Base-by-base conservation (phyloP, 2,888 invertebrate species). In the Synanthedon myopaeformis region DNA sequence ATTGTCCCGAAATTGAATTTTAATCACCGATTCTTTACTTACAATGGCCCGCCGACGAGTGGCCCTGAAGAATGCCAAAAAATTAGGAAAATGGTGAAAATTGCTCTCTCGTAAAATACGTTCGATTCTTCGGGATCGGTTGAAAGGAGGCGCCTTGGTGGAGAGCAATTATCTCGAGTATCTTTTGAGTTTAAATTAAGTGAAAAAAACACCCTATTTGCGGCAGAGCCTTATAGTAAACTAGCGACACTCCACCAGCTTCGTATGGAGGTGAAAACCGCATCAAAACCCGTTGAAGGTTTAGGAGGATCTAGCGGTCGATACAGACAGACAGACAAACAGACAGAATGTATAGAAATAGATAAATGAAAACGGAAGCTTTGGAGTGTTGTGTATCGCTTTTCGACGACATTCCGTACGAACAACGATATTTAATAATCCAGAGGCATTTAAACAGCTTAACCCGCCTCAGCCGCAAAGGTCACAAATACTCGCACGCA, bases 171-270 rank as follows among this genome's bases (percentile, higher is more conserved):
- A 85, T 80, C 79, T 86, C 81, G 72, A 87, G 86, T 86, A 84
- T 86, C 87, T 82, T 85, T 86, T 86, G 84, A 86, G 84, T 84
- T 86, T 75, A 86, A 87, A 87, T 87, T 85, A 83, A 86, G 86
- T 79, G 86, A 82, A 85, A 83, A 84, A 86, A 85, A 61, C 69
- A 55, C 35, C 35, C 35, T 10, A 35, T 35, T 10, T 10, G 35
- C 35, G 8, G 35, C 35, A 10, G 10, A 35, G 35, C 35, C 10
- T 35, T 35, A 10, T 35, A 35, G 6, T 10, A 8, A 35, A 35
- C 35, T 23, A 23, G 23, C 23, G 23, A 23, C 23, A 23, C 23
- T 5, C 23, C 23, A 23, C 5, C 23, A 5, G 5, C 23, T 23
- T 23, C 23, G 23, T 19, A 0, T 2, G 19, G 17, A 17, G 17